Evolutionary conservation across 2,888 invertebrate species (phyloP), one percentile per base, ranked within the genome.

Genomic region (Chelonus formosanus): DNA sequence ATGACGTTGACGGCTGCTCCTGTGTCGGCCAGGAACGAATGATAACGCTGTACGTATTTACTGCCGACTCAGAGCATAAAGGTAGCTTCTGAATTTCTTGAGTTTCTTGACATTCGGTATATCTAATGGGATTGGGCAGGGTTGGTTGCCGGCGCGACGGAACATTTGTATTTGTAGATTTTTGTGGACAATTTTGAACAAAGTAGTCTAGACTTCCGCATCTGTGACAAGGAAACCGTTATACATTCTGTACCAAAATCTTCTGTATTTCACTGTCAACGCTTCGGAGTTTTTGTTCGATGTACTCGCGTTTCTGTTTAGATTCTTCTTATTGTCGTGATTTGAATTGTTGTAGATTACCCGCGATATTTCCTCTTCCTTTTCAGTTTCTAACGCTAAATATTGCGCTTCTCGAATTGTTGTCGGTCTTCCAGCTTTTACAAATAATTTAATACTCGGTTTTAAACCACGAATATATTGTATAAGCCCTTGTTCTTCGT

Each of bases 1-100:
- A 68, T 65, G 0, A 68, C 43, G 10, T 68, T 68, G 7, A 65
- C 53, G 54, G 59, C 36, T 48, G 65, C 62, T 44, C 68, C 65
- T 5, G 59, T 65, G 58, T 68, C 68, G 53, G 62, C 61, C 34
- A 68, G 32, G 47, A 65, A 20, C 8, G 48, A 50, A 34, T 59
- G 4, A 7, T 4, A 20, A 52, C 66, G 60, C 6, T 43, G 6
- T 62, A 45, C 62, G 20, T 31, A 45, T 35, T 7, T 34, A 40
- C 40, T 57, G 36, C 43, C n/a, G 8, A 66, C 7, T 35, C 53
- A 50, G 52, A 61, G 44, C 6, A 34, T 31, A 44, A 62, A 62
- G 57, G 1, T 35, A 62, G 62, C 58, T 44, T 62, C 62, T 3
- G 57, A 57, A 20, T 67, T 67, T 3, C 47, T 7, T 35, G 36